Evolutionary conservation across 2,888 invertebrate species (phyloP).

Genomic region (Tethea ocularis): DNA sequence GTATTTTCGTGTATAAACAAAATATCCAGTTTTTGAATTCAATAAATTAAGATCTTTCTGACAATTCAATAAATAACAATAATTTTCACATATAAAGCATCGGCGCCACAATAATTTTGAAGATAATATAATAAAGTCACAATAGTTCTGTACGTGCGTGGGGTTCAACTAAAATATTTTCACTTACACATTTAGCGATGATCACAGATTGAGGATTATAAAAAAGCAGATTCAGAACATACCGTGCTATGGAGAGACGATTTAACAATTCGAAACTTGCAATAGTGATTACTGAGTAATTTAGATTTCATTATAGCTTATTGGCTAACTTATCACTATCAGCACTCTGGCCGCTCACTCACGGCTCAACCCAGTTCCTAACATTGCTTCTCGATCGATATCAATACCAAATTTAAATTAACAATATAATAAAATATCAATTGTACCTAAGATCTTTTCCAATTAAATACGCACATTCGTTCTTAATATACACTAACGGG

Average conservation of each 20-base stretch:
- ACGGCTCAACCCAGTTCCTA: constrained; percentile 67
- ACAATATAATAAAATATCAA: constrained; percentile 83
- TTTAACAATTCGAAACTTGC: constrained; percentile 80
- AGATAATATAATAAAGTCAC: constrained; percentile 45
- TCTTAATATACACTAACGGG: constrained; percentile 68
- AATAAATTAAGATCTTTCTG: constrained; percentile 81
- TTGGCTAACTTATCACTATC: constrained; percentile 78
- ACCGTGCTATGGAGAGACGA: constrained; percentile 81
- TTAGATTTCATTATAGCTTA: constrained; percentile 81
- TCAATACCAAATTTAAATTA: constrained; percentile 82
- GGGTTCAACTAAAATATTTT: constrained; percentile 74
- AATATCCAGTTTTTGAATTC: constrained; percentile 77
- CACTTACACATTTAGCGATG: constrained; percentile 80
- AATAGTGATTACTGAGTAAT: constrained; percentile 82
- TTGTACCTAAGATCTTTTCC: constrained; percentile 83
- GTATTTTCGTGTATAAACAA: constrained; percentile 81
- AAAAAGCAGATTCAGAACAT: constrained; percentile 82
- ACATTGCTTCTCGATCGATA: constrained; percentile 81
- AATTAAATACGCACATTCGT: constrained; percentile 76
- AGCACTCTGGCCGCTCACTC: constrained; percentile 70
- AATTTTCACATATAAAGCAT: constrained; percentile 70
- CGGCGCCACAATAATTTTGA: constrained; percentile 70
- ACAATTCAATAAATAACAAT: constrained; percentile 82
- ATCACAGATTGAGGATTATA: constrained; percentile 83
- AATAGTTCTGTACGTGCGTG: constrained; percentile 60